phyloP scores from a whole-genome alignment of 2,797 vertebrate species.

The Meda fulgida region DNA sequence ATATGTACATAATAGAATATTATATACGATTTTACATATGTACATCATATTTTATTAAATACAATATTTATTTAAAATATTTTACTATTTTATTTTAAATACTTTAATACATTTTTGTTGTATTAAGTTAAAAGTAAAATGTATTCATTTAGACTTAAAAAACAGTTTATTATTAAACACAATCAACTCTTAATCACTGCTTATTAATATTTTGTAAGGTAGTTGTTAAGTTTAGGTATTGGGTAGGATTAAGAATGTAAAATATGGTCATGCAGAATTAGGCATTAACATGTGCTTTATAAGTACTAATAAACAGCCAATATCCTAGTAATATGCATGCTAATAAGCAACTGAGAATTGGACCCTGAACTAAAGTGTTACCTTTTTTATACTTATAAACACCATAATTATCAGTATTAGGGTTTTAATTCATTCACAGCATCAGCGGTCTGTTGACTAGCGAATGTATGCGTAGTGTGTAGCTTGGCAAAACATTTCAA shows the following conservation, averaged over 20 bases:
- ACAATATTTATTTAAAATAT: too few species aligned
- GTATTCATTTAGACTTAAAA: neutral
- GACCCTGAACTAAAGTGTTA: too few species aligned
- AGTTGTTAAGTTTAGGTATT: too few species aligned
- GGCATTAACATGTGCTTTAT: too few species aligned
- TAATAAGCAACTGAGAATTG: too few species aligned
- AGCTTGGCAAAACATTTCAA: neutral
- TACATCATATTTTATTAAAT: neutral
- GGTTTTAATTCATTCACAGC: fast-evolving
- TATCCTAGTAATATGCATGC: too few species aligned
- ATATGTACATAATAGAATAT: neutral
- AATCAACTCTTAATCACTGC: neutral
- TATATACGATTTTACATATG: neutral
- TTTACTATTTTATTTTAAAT: neutral
- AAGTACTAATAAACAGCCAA: too few species aligned
- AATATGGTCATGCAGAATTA: too few species aligned
- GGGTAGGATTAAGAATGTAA: too few species aligned
- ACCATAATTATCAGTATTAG: neutral
- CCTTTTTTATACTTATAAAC: neutral
- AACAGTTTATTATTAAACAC: neutral
- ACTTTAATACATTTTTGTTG: neutral
- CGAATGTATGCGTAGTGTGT: neutral
- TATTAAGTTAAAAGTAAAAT: neutral
- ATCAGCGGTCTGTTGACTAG: neutral
- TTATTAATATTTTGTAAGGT: too few species aligned